Evolutionary conservation across 35 echinoderm and acorn worm species (phyloP), one percentile per base, ranked within the genome.

Genomic region (Holothuria glaberrima): DNA sequence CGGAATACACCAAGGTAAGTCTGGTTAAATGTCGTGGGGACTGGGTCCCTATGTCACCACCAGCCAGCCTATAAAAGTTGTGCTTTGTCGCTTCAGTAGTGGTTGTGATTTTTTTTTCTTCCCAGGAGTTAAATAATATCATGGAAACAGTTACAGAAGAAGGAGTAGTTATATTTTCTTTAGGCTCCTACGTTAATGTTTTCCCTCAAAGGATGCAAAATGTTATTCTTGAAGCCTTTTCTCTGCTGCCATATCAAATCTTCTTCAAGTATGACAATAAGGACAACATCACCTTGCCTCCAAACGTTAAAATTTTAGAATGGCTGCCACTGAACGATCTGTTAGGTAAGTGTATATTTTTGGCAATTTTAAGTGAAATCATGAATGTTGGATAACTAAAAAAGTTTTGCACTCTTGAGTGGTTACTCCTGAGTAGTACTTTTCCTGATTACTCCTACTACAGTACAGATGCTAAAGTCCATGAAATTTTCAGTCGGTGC

Each of bases 291-390:
- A 20, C 71, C 27, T 32, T 45, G 9, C 71, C 36, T 20, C 27
- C 71, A 36, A 75, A 75, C 28, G 71, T 75, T 21, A 75, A 75
- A 75, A 21, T 28, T 30, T 12, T 75, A 28, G 31, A 36, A 29
- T 75, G 71, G 71, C 12, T 75, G 21, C 71, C 71, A 7, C 34
- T 13, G 34, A 75, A 75, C 36, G 71, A 75, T 75, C 21, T 75
- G 19, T 45, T 75, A 21, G 71, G 71, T 75, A 75, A 32, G 34
- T 32, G 22, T 16, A 66, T 66, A 0, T 66, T 66, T 46, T 46
- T 5, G 44, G 44, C n/a, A n/a, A n/a, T n/a, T n/a, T n/a, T n/a
- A n/a, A n/a, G n/a, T n/a, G n/a, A n/a, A n/a, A n/a, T n/a, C n/a
- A n/a, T n/a, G n/a, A n/a, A n/a, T n/a, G n/a, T n/a, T n/a, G n/a